Evolutionary conservation across 2,888 invertebrate genomes (phyloP), one percentile per base, ranked within the genome.

Genomic region (Leucophenga maculata): DNA sequence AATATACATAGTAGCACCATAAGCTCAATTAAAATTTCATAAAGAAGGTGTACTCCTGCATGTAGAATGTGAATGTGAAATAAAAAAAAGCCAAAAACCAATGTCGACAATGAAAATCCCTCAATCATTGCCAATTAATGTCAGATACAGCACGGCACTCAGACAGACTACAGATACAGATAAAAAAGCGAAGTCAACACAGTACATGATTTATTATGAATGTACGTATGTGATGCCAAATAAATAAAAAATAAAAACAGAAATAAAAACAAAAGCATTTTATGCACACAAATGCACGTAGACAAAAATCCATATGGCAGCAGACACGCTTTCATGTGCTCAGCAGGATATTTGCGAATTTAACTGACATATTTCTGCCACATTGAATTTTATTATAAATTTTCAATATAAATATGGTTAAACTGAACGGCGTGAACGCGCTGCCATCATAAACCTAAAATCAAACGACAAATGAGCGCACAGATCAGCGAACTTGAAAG

Each of bases 51-150:
- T n/a, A n/a, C n/a, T n/a, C n/a, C 72, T 68, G 70, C 68, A 70
- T 78, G 65, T 60, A 72, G 57, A 67, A 20, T n/a, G n/a, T n/a
- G 50, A 62, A 65, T 20, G 16, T 60, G 67, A 67, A 57, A 57
- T 57, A 26, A 48, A 69, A 69, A 48, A 67, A 20, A 48, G 62
- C 57, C 22, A 31, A 60, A 9, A 66, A 46, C 26, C 20, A 48
- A 65, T 46, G 18, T 55, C 18, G 55, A 39, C 55, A 71, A 78
- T 74, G 79, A 79, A 82, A 82, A 81, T 82, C 79, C 81, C 81
- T 81, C 81, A 81, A 81, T 81, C 83, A 82, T 81, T 79, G 81
- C 81, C 81, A 81, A 82, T 82, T 82, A 81, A 81, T 81, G 82
- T 81, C 81, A 81, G 83, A 79, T 82, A 79, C 80, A 80, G 80